Percentiles rank a stretch among this genome's conserved stretches.
These are phyloP conservation scores for Xenotilapia flavipinnis DNA, from an alignment of 2,113 vertebrate genomes.

Conservation along the genomic window DNA sequence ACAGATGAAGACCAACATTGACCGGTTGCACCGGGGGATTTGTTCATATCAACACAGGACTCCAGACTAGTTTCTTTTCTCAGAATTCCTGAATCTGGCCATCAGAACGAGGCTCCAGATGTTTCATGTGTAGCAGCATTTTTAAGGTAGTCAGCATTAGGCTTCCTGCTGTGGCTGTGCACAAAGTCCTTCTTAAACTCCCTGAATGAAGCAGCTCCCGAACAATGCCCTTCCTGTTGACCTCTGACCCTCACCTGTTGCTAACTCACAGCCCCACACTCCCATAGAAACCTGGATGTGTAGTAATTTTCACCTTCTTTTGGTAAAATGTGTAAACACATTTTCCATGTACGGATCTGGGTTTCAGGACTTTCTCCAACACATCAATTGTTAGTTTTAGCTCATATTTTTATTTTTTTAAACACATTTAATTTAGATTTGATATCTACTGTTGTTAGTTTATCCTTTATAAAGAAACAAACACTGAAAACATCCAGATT, in stretches of 20 bases:
- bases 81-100: conserved; percentile 28
- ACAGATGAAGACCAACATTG: background rate
- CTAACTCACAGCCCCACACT: background rate
- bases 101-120: conserved; percentile 14
- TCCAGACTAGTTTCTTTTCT: background rate
- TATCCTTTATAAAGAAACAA: background rate
- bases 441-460: background rate
- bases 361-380: background rate
- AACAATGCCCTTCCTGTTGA: background rate
- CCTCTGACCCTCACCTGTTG: background rate
- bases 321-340: background rate
- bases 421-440: background rate
- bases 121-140: background rate
- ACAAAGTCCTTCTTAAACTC: background rate
- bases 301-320: background rate
- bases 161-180: conserved; percentile 1
- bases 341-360: background rate
- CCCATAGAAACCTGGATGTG: conserved; percentile 4
- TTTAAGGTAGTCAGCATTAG: conserved; percentile 8
- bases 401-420: background rate
- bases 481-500: background rate
- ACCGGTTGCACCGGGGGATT: background rate
- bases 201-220: background rate
- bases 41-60: background rate
- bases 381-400: background rate